These are phyloP conservation scores for Trachops cirrhosus DNA, from an alignment of 2,797 vertebrate genomes.

Conservation along the genomic window DNA sequence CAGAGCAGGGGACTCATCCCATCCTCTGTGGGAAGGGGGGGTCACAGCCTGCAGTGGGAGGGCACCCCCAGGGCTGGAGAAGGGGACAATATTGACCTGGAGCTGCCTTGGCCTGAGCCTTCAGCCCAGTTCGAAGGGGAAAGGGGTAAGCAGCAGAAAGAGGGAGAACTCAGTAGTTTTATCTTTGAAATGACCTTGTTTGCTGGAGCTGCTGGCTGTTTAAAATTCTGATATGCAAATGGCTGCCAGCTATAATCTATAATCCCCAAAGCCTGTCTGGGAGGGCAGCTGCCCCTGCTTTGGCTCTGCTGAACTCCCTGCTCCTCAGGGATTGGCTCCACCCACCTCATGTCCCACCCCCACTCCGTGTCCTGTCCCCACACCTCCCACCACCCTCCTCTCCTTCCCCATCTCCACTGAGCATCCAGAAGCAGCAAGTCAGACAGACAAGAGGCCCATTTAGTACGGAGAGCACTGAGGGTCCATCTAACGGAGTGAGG, in stretches of 20 bases:
- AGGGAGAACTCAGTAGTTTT: slow-evolving; percentile 64
- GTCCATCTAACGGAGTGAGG: too few species aligned
- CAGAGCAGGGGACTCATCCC: not conserved
- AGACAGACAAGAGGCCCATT: not conserved
- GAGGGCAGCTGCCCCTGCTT: slow-evolving; percentile 11
- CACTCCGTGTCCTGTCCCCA: not conserved
- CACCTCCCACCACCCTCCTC: not conserved
- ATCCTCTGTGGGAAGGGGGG: rapidly evolving
- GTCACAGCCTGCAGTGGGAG: rapidly evolving
- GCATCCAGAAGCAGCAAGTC: not conserved
- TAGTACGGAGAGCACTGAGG: not conserved
- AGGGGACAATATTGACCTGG: not conserved
- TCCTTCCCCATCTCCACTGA: not conserved
- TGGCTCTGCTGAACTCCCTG: not conserved
- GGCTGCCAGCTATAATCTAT: slow-evolving; percentile 84
- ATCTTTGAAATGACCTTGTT: slow-evolving; percentile 91
- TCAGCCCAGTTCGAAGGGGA: not conserved
- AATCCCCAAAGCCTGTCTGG: slow-evolving; percentile 80
- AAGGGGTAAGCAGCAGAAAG: not conserved
- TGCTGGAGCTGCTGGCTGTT: slow-evolving; percentile 86
- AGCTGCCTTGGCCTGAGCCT: not conserved
- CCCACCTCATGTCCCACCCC: not conserved
- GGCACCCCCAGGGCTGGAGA: too few species aligned
- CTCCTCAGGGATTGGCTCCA: not conserved
- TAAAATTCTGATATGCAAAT: slow-evolving; percentile 88